Percentiles rank a stretch among this genome's conserved stretches.
Evolutionary conservation across 2,113 vertebrate species (phyloP).

Genomic region (Microtus richardsoni): DNA sequence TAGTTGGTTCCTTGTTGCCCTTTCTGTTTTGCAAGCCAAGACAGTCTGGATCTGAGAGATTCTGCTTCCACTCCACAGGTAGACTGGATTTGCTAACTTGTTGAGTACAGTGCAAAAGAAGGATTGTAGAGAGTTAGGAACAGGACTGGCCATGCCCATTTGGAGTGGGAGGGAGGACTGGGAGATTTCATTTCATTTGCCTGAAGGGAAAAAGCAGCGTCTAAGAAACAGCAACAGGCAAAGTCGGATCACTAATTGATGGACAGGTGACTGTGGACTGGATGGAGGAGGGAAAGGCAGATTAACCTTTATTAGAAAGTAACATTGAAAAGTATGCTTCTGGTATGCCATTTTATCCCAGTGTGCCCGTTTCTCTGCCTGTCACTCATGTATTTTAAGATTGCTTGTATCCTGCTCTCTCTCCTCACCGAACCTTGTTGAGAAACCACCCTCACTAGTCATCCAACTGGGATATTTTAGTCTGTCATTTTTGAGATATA

Average conservation of each 20-base stretch:
- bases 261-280: neutral
- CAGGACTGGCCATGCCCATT: neutral
- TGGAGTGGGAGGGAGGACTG: neutral
- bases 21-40: neutral
- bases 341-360: neutral
- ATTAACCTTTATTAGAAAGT: neutral
- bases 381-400: neutral
- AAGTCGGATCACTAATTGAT: neutral
- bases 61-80: neutral
- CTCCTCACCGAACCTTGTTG: neutral
- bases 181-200: neutral
- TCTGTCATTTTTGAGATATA: slow-evolving; percentile 41
- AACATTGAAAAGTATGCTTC: neutral
- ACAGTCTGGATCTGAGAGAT: neutral
- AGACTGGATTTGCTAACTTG: neutral
- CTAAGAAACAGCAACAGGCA: neutral
- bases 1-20: neutral
- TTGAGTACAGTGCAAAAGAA: neutral
- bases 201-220: neutral
- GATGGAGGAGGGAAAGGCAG: neutral
- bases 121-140: neutral
- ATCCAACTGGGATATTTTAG: slow-evolving; percentile 15
- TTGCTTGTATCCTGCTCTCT: neutral
- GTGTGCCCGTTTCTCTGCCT: neutral
- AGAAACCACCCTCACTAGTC: slow-evolving; percentile 21